Evolutionary conservation across 2,888 invertebrate species (phyloP), one percentile per base, ranked within the genome.

Genomic region (Heteromyza rotundicornis): DNA sequence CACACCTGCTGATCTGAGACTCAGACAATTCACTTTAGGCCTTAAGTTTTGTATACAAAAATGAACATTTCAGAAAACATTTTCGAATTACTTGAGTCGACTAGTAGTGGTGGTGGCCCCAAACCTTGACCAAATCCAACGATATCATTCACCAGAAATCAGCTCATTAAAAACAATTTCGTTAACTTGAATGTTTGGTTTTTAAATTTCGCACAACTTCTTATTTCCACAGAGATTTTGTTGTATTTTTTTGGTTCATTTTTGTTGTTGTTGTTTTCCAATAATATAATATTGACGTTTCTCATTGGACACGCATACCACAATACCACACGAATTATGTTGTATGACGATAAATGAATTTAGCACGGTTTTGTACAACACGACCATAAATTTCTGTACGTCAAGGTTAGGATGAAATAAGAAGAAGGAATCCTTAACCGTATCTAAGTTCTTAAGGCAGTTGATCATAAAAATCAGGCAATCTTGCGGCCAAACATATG

Each of bases 91-190:
- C n/a, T n/a, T n/a, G n/a, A n/a, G n/a, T n/a, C n/a, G n/a, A n/a
- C n/a, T n/a, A n/a, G n/a, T n/a, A n/a, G n/a, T n/a, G n/a, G n/a
- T n/a, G n/a, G n/a, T n/a, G n/a, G n/a, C n/a, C n/a, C n/a, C n/a
- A n/a, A n/a, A n/a, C n/a, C n/a, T n/a, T n/a, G n/a, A n/a, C n/a
- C n/a, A n/a, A n/a, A n/a, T n/a, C n/a, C n/a, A n/a, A n/a, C 27
- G 20, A 67, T 71, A 71, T 71, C 71, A 65, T 69, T 69, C 69
- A 62, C 59, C n/a, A 66, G 69, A 71, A 69, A 71, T 71, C 71
- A 69, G 68, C 70, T 71, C 70, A 71, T 71, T 71, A 71, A 70
- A 71, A 67, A 66, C 66, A 68, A 68, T 70, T 71, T 71, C 19
- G 51, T 60, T 55, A 55, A 56, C 23, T 44, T 60, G 27, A n/a